Base-by-base conservation (phyloP, 2,113 vertebrate genomes). In the Scartelaos histophorus region DNA sequence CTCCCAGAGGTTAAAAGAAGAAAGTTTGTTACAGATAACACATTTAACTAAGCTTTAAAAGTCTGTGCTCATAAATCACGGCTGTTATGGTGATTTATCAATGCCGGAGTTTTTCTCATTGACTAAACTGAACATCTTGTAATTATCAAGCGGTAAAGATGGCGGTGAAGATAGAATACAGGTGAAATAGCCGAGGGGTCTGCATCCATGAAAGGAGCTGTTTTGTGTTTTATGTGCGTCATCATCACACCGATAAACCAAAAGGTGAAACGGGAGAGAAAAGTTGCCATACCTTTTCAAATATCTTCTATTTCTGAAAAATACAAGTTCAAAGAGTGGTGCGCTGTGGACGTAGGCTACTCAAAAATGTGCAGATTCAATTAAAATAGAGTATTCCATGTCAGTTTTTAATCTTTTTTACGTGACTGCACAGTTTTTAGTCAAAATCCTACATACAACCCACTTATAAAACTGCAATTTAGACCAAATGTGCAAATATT, bases 161-260 rank as follows among this genome's bases (percentile, higher is more conserved):
- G 70, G 79, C 79, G 82, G 83, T 82, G 15, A 57, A 54, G 70
- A 16, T 57, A 54, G 25, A 0, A 45, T 74, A 67, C 66, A 49
- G 68, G 70, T 79, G 21, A 77, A 73, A 78, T 19, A 19, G 47
- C 60, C 61, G 25, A 76, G 67, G 24, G 51, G 56, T 69, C 74
- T 66, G 61, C 0, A 24, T 56, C 15, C 72, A 72, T 75, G 74
- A 78, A 75, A 74, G 62, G 70, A 70, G 49, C 46, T 71, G 58
- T 64, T 71, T 49, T 82, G 17, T 25, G 21, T 82, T 78, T 64
- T 66, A 25, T 34, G 29, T 86, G 38, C 38, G 69, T 82, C 76
- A 69, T 83, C 78, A 82, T 88, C 71, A 65, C 38, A 17, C 66
- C 79, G 43, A 60, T 85, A 57, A 74, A 79, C 35, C 38, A 43